Conservation (phyloP, 1,140 invertebrate species). For the Cryptotermes secundus region DNA sequence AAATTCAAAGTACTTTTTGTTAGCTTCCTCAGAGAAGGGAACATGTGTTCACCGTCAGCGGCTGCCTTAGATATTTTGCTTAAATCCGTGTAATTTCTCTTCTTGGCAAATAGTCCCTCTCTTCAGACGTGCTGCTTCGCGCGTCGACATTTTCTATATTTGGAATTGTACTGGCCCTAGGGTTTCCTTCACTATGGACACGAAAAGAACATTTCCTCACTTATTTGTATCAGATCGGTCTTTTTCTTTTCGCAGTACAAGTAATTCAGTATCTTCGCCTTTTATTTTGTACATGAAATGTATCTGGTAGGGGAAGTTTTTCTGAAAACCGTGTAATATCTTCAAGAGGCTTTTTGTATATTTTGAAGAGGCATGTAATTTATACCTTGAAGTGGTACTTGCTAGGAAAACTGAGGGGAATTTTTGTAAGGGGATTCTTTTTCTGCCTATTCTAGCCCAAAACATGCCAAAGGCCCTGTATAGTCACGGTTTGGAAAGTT, state of each 20-base stretch:
- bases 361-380: constrained; percentile 10
- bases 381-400: constrained; percentile 5
- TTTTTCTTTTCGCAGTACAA: neutral
- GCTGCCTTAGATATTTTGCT: neutral
- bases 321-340: constrained; percentile 13
- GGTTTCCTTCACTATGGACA: neutral
- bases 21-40: too few relatives aligned
- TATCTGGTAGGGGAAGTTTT: neutral
- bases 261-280: neutral
- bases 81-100: constrained; percentile 13
- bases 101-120: neutral
- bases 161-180: neutral
- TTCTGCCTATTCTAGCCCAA: neutral
- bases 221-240: neutral
- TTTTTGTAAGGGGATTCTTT: neutral
- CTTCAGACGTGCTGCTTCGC: neutral
- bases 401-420: neutral
- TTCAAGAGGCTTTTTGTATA: neutral
- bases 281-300: neutral
- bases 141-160: neutral
- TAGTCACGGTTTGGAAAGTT: neutral
- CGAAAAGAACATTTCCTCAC: neutral
- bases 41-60: neutral
- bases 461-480: neutral
- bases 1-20: neutral